These are phyloP conservation scores for Zaprionus ornatus DNA, from an alignment of 1,140 invertebrate species.

Conservation along the genomic window DNA sequence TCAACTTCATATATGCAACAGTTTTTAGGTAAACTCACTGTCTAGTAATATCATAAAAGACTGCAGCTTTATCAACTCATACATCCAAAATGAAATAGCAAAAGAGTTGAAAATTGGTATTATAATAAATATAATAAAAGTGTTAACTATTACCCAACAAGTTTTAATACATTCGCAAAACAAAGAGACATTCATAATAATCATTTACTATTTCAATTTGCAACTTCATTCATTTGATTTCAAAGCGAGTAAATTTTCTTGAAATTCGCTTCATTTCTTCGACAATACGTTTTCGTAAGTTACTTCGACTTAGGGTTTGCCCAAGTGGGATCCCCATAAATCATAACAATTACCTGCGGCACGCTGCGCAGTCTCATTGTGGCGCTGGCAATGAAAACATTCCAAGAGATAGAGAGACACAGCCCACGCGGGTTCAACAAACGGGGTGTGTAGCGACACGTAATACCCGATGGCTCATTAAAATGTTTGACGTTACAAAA, in stretches of 20 bases:
- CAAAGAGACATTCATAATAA: too few relatives aligned
- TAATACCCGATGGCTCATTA: slow-evolving; percentile 40
- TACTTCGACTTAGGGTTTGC: neutral
- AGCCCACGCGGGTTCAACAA: slow-evolving; percentile 47
- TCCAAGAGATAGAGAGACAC: slow-evolving; percentile 10
- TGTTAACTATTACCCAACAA: too few relatives aligned
- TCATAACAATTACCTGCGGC: slow-evolving; percentile 1
- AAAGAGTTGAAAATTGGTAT: too few relatives aligned
- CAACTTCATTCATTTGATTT: neutral
- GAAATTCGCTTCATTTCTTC: neutral
- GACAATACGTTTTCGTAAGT: neutral
- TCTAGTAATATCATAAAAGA: too few relatives aligned
- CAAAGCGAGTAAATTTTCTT: neutral
- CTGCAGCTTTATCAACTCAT: too few relatives aligned
- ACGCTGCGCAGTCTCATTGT: neutral
- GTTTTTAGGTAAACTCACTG: too few relatives aligned
- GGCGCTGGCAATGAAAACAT: slow-evolving; percentile 10
- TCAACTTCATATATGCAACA: too few relatives aligned
- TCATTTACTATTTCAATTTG: neutral
- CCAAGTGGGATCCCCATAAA: neutral
- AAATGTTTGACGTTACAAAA: slow-evolving; percentile 44
- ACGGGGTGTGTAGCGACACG: slow-evolving; percentile 45
- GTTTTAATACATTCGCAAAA: too few relatives aligned
- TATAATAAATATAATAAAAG: too few relatives aligned
- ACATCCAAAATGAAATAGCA: too few relatives aligned